Evolutionary conservation across 2,113 vertebrate species (phyloP), one percentile per base, ranked within the genome.

Genomic region (Peromyscus leucopus): DNA sequence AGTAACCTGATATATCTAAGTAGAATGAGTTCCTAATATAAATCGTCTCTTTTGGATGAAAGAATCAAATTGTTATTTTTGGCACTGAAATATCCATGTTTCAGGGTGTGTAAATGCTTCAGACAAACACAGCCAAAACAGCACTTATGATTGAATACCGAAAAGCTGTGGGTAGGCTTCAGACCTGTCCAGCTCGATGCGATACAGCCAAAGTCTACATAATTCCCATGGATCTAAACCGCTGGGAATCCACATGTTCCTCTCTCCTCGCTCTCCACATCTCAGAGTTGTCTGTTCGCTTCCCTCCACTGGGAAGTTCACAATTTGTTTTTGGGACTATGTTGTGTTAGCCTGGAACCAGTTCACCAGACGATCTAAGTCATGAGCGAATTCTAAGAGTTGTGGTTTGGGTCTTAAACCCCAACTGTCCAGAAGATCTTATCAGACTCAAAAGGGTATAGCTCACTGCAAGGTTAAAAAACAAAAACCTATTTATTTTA

Each of bases 381-480:
- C 59, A 94, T 80, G 65, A 87, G 61, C 51, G 42, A n/a, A 86
- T 8, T 55, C 39, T 36, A 39, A 88, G 9, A 11, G 76, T 0
- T 82, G 55, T 69, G 72, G 11, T 71, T 95, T 67, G 93, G 48
- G 39, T 46, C 74, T 95, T 67, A 89, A 57, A 90, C 46, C 39
- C 8, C 65, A 72, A 90, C 71, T 93, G 71, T n/a, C 42, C 17
- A 80, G 33, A 96, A 96, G 82, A 79, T 96, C 91, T 95, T 59
- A 36, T 67, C 85, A 89, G 75, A 89, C 31, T 69, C 90, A 97
- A 61, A 91, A 89, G 8, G 22, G 57, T 59, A 59, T 17, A 61
- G 39, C 33, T 93, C 33, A 95, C 42, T 65, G 5, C 51, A 2
- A 10, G 13, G 57, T 57, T 31, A 78, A 90, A 72, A 59, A 91